Conservation (phyloP, 1,140 invertebrate species). For the Caenorhabditis briggsae region DNA sequence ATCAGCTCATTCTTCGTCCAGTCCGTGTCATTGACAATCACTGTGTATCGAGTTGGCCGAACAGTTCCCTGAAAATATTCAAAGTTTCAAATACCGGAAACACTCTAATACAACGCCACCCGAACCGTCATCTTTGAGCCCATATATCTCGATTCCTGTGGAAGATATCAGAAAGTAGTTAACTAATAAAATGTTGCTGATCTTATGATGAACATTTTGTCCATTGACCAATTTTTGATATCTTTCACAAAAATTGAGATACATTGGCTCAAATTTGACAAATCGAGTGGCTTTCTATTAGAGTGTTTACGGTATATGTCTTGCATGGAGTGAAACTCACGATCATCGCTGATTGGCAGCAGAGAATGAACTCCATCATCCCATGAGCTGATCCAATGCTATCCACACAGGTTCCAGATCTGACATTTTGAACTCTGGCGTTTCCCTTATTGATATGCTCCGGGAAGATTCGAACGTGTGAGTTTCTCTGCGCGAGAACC, state of each 20-base stretch:
- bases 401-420: background rate
- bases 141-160: too few species aligned
- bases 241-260: too few species aligned
- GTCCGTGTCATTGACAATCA: background rate
- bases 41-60: background rate
- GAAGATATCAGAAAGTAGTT: too few species aligned
- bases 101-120: too few species aligned
- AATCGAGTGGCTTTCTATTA: too few species aligned
- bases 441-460: background rate
- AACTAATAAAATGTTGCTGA: too few species aligned
- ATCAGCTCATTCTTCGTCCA: slow-evolving; percentile 14
- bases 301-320: too few species aligned
- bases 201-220: too few species aligned
- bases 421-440: background rate
- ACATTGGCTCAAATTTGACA: too few species aligned
- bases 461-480: background rate
- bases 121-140: too few species aligned
- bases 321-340: background rate
- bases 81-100: too few species aligned
- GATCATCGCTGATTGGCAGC: background rate
- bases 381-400: background rate
- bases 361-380: background rate
- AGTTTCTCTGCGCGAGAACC: background rate
- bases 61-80: background rate
- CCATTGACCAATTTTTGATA: too few species aligned